phyloP scores from a whole-genome alignment of 2,888 invertebrate genomes.

The Muschampia plurimacula region DNA sequence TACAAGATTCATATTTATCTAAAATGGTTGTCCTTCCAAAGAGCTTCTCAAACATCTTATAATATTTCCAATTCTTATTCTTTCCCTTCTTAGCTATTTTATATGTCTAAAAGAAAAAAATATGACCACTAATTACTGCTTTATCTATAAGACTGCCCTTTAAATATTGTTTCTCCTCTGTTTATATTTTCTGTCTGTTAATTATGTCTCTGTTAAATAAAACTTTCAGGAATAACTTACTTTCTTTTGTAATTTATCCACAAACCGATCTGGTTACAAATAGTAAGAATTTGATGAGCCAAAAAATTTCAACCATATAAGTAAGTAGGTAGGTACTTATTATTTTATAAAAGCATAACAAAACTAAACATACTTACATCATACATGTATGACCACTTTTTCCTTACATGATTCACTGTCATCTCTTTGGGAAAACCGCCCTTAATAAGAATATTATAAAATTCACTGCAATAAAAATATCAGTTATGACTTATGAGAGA shows the following conservation, averaged over 20 bases:
- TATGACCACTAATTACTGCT: no score
- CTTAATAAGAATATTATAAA: constrained; percentile 69
- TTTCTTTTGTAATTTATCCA: no score
- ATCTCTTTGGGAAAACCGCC: constrained; percentile 78
- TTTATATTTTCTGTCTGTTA: no score
- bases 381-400: constrained; percentile 80
- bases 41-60: constrained; percentile 76
- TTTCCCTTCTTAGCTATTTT: constrained; percentile 74
- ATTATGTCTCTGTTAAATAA: no score
- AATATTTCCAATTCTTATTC: constrained; percentile 76
- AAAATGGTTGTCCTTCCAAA: constrained; percentile 68
- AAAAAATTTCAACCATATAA: no score
- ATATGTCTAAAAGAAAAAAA: constrained; percentile 65
- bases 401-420: constrained; percentile 74
- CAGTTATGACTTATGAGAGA: neutral
- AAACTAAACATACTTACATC: constrained; percentile 67
- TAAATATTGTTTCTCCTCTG: no score
- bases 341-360: no score
- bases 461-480: constrained; percentile 62
- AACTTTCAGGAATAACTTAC: no score
- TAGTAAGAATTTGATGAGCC: no score
- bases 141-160: no score
- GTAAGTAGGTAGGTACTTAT: neutral
- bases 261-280: no score
- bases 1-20: constrained; percentile 80